These are phyloP conservation scores for Papilio helenus DNA, from an alignment of 1,140 invertebrate genomes.

Conservation along the genomic window DNA sequence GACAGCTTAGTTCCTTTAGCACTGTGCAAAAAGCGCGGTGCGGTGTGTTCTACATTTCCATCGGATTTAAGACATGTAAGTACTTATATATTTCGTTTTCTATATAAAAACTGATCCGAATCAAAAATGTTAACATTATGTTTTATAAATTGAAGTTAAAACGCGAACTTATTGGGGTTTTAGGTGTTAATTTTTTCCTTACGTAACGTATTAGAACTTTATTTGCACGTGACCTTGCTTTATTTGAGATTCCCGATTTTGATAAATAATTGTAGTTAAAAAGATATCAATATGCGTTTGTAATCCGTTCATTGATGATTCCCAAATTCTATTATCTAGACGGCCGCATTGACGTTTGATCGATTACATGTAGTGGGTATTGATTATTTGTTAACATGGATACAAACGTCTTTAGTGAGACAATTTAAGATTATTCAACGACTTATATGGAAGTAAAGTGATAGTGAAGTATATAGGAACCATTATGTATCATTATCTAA, in stretches of 20 bases:
- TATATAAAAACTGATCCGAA: conserved; percentile 8
- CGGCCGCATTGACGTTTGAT: conserved; percentile 29
- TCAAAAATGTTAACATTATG: background rate
- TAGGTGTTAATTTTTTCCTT: conserved; percentile 58
- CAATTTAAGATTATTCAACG: background rate
- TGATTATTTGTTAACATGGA: conserved; percentile 11
- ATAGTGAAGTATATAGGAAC: background rate
- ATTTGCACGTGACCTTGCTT: conserved; percentile 80
- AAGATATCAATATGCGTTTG: conserved; percentile 34
- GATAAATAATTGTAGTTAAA: conserved; percentile 39
- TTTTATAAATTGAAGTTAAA: conserved; percentile 33
- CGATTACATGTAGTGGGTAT: conserved; percentile 16
- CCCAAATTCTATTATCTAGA: conserved; percentile 25
- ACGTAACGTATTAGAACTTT: conserved; percentile 78
- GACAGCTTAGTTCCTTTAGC: conserved; percentile 68
- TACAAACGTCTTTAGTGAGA: background rate
- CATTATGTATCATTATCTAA: conserved; percentile 25
- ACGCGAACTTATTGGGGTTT: conserved; percentile 11
- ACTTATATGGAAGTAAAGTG: background rate
- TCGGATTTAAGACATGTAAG: conserved; percentile 80
- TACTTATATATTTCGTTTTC: conserved; percentile 41
- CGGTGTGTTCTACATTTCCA: conserved; percentile 70
- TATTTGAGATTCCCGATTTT: conserved; percentile 53
- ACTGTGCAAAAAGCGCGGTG: conserved; percentile 79
- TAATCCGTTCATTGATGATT: conserved; percentile 30